Evolutionary conservation across 1,140 invertebrate genomes (phyloP).

Genomic region (Yoshiicerus persimilis): DNA sequence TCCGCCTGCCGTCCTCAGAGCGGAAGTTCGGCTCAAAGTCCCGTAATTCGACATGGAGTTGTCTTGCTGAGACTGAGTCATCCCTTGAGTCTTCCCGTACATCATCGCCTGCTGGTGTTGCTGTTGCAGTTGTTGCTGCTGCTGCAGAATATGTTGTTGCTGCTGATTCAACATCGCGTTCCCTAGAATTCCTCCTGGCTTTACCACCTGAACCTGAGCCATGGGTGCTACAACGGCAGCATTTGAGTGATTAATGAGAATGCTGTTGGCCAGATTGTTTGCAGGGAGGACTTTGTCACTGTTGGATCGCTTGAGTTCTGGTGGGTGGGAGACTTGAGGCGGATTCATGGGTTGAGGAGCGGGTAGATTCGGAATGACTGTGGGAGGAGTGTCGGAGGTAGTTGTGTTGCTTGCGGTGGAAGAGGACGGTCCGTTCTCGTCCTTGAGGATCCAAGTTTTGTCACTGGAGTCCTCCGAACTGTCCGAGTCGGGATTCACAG

Average conservation of each 20-base stretch:
- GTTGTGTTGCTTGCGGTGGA: slow-evolving; percentile 45
- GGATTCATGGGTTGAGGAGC: not conserved
- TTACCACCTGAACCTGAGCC: not conserved
- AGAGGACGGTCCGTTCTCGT: slow-evolving; percentile 52
- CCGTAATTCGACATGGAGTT: slow-evolving; percentile 24
- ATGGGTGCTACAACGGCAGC: not conserved
- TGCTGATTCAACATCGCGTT: slow-evolving; percentile 52
- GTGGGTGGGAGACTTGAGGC: not conserved
- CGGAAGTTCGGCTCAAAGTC: slow-evolving; percentile 21
- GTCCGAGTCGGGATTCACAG: slow-evolving; percentile 52
- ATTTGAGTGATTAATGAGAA: not conserved
- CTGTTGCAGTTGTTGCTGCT: not conserved
- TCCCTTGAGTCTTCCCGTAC: not conserved
- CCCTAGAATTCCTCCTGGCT: not conserved
- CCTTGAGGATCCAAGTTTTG: slow-evolving; percentile 53
- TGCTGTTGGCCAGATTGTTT: not conserved
- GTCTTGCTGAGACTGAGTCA: slow-evolving; percentile 41
- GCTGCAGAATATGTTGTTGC: slow-evolving; percentile 43
- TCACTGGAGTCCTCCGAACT: slow-evolving; percentile 54
- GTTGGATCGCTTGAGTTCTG: not conserved
- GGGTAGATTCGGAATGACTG: not conserved
- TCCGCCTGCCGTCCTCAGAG: not conserved
- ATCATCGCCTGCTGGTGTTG: not conserved
- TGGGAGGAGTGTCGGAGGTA: slow-evolving; percentile 4
- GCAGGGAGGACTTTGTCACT: not conserved